Conservation (phyloP, 2,888 invertebrate species). For the Ophraella communa region DNA sequence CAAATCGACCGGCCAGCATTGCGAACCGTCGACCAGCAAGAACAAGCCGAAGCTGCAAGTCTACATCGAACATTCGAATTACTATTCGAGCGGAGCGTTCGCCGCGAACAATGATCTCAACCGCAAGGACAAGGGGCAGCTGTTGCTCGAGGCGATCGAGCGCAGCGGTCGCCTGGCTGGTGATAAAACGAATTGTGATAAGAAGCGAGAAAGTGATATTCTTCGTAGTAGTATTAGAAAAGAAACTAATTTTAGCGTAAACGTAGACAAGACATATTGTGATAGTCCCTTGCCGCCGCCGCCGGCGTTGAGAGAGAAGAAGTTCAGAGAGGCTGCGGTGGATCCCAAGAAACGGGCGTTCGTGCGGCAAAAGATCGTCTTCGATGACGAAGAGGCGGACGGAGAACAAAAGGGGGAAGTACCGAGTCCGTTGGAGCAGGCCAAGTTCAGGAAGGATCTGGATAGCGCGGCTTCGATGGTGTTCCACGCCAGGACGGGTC, state of each 20-base stretch:
- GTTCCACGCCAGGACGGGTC: conserved; percentile 80
- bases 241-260: conserved; percentile 53
- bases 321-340: conserved; percentile 42
- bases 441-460: conserved; percentile 74
- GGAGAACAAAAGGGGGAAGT: conserved; percentile 57
- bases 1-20: conserved; percentile 35
- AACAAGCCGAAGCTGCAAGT: conserved; percentile 47
- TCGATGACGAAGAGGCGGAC: conserved; percentile 49
- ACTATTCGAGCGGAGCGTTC: conserved; percentile 5
- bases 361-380: conserved; percentile 52
- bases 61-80: conserved; percentile 42
- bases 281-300: conserved; percentile 54
- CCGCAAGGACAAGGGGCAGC: conserved; percentile 54
- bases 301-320: conserved; percentile 40
- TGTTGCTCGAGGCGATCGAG: conserved; percentile 58
- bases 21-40: conserved; percentile 51
- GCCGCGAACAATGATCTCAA: conserved; percentile 54
- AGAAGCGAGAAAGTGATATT: conserved; percentile 59
- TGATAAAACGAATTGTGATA: conserved; percentile 56
- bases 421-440: conserved; percentile 75
- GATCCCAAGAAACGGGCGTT: conserved; percentile 40
- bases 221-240: conserved; percentile 58
- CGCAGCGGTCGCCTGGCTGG: conserved; percentile 51
- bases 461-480: conserved; percentile 84
- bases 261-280: conserved; percentile 57